phyloP scores from a whole-genome alignment of 2,888 invertebrate species.

The Platypus cylindrus region DNA sequence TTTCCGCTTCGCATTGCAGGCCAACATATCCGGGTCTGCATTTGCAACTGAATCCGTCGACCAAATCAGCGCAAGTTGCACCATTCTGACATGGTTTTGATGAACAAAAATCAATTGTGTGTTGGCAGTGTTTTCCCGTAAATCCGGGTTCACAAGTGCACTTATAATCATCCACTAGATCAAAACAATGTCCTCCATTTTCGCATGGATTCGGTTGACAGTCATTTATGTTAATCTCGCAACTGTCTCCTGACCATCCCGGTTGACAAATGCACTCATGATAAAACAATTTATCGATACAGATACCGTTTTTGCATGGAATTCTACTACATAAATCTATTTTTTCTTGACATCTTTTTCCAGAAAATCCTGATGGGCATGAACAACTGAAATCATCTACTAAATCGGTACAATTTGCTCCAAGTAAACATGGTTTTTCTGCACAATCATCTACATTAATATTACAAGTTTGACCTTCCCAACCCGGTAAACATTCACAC shows the following conservation, averaged over 20 bases:
- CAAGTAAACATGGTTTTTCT: slow-evolving; percentile 80
- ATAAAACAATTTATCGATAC: slow-evolving; percentile 77
- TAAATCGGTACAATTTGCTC: slow-evolving; percentile 86
- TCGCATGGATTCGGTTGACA: slow-evolving; percentile 81
- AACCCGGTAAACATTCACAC: slow-evolving; percentile 92
- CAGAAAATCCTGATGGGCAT: slow-evolving; percentile 90
- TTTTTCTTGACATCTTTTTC: slow-evolving; percentile 91
- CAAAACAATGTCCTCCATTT: slow-evolving; percentile 86
- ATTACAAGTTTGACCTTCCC: slow-evolving; percentile 94
- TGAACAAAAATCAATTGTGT: slow-evolving; percentile 83
- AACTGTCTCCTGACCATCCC: slow-evolving; percentile 79
- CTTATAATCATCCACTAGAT: slow-evolving; percentile 68
- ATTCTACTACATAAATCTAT: slow-evolving; percentile 81
- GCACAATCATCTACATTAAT: slow-evolving; percentile 88
- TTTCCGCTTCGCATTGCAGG: slow-evolving; percentile 85
- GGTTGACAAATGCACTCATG: slow-evolving; percentile 84
- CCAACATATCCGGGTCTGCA: slow-evolving; percentile 89
- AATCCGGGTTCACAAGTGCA: slow-evolving; percentile 91
- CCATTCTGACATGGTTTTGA: slow-evolving; percentile 86
- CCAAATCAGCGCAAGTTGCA: slow-evolving; percentile 73
- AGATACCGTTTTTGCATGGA: slow-evolving; percentile 89
- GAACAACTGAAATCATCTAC: slow-evolving; percentile 88
- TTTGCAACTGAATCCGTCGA: slow-evolving; percentile 84
- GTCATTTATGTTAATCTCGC: slow-evolving; percentile 85
- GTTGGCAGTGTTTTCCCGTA: slow-evolving; percentile 76